Evolutionary conservation across 2,888 invertebrate genomes (phyloP).

Genomic region (Nemurella pictetii): DNA sequence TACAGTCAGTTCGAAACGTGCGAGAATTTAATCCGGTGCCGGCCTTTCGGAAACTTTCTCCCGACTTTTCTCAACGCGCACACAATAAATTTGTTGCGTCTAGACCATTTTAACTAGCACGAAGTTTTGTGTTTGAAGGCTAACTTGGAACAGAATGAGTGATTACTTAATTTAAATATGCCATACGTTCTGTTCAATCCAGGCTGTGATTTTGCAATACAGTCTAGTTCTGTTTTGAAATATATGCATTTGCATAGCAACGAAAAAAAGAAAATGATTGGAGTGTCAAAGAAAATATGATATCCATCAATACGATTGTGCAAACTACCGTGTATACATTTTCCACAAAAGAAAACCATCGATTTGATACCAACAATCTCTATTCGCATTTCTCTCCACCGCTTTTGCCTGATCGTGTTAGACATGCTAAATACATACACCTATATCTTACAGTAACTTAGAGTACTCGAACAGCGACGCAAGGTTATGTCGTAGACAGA

Average conservation of each 20-base stretch:
- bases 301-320: not conserved
- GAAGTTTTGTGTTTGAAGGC: not conserved
- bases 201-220: not conserved
- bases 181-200: not conserved
- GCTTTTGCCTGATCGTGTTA: not conserved
- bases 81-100: not conserved
- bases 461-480: not conserved
- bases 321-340: not conserved
- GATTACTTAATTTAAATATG: not conserved
- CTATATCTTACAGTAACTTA: too few species aligned
- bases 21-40: not conserved
- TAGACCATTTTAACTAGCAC: not conserved
- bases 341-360: not conserved
- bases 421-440: too few species aligned
- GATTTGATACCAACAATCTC: not conserved
- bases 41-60: not conserved
- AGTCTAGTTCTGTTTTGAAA: not conserved
- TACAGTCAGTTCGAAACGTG: not conserved
- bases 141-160: not conserved
- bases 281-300: not conserved
- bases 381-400: not conserved
- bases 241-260: not conserved
- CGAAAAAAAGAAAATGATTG: not conserved
- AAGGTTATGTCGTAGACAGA: not conserved
- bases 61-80: not conserved